Conservation (phyloP, 2,888 invertebrate species). For the Rhamphomyia laevipes region DNA sequence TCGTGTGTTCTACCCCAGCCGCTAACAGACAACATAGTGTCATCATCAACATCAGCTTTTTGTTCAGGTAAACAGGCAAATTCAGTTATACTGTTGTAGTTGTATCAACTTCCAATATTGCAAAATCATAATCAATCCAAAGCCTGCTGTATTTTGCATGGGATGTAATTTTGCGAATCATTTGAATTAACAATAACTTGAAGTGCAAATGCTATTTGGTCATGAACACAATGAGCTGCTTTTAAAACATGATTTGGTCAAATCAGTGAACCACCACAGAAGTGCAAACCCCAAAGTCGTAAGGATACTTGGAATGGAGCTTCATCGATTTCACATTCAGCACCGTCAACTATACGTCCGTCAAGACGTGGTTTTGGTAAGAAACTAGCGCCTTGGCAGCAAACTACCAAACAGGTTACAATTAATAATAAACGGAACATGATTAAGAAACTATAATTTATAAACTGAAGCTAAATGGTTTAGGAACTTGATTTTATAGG, state of each 20-base stretch:
- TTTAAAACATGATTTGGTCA: constrained; percentile 12
- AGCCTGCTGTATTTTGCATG: not conserved
- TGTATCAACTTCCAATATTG: constrained; percentile 4
- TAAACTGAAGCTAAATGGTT: too few relatives aligned
- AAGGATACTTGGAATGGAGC: constrained; percentile 39
- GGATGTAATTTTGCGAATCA: not conserved
- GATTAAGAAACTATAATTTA: too few relatives aligned
- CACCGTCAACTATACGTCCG: constrained; percentile 35
- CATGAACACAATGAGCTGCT: not conserved
- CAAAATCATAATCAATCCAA: not conserved
- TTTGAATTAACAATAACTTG: not conserved
- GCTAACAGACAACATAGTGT: constrained; percentile 23
- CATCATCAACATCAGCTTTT: constrained; percentile 22
- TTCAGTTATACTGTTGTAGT: constrained; percentile 18
- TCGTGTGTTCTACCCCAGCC: constrained; percentile 26
- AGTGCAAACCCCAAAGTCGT: constrained; percentile 29
- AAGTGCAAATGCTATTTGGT: too few relatives aligned
- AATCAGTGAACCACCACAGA: constrained; percentile 40
- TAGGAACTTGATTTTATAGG: too few relatives aligned
- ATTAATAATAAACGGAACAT: too few relatives aligned
- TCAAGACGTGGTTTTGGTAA: constrained; percentile 17
- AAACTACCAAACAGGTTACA: too few relatives aligned
- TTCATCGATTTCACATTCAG: constrained; percentile 25
- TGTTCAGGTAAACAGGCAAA: constrained; percentile 21
- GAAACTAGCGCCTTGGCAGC: constrained; percentile 4